A percentile compares a stretch with the other conserved stretches of the same genome.
phyloP scores from a whole-genome alignment of 1,140 invertebrate species.

The Mylabris phalerata region DNA sequence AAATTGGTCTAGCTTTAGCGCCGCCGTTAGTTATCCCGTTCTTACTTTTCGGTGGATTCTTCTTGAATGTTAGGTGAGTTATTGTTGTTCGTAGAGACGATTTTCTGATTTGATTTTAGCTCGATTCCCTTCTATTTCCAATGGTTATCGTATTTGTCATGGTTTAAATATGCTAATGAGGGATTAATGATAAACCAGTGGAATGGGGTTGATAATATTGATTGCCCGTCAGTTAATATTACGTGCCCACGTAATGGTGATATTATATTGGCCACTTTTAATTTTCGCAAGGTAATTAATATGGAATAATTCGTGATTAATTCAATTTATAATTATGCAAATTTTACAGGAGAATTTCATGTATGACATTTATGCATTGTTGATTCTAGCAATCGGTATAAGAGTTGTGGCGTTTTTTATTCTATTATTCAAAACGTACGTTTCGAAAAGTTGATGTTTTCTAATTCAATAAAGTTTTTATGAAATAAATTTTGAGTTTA shows the following conservation, averaged over 20 bases:
- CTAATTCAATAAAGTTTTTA: too few relatives aligned
- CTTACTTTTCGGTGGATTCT: conserved; percentile 92
- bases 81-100: neutral
- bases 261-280: conserved; percentile 69
- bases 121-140: conserved; percentile 82
- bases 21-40: conserved; percentile 89
- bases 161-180: conserved; percentile 94
- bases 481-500: too few relatives aligned
- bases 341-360: conserved; percentile 42
- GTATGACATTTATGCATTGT: conserved; percentile 63
- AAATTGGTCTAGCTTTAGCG: conserved; percentile 81
- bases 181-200: conserved; percentile 92
- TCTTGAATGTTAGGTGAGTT: conserved; percentile 80
- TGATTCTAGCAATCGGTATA: conserved; percentile 67
- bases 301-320: too few relatives aligned
- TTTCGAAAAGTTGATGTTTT: conserved; percentile 26
- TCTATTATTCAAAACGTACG: conserved; percentile 54
- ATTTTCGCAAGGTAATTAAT: conserved; percentile 62
- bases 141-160: conserved; percentile 90
- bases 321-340: too few relatives aligned
- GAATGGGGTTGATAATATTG: conserved; percentile 64
- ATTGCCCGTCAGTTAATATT: conserved; percentile 58
- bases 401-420: conserved; percentile 69
- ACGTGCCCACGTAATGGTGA: conserved; percentile 69
- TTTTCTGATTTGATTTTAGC: conserved; percentile 41